Percentiles rank a stretch among this genome's conserved stretches.
These are phyloP conservation scores for Semibalanus balanoides DNA, from an alignment of 1,140 invertebrate species.

Conservation along the genomic window DNA sequence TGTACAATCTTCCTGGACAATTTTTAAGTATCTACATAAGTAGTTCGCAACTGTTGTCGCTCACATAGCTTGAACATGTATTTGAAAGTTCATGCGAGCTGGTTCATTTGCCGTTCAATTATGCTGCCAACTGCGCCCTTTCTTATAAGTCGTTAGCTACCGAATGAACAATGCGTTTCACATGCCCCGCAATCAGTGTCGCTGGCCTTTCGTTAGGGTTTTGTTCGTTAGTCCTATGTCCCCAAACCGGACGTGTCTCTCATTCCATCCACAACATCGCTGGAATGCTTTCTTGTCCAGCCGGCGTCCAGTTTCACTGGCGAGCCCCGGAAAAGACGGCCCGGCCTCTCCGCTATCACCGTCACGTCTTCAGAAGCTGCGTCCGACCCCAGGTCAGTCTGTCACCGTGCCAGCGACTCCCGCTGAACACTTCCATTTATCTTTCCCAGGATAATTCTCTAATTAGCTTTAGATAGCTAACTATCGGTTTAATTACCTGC, in stretches of 20 bases:
- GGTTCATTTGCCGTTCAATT: too few species aligned
- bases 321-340: not conserved
- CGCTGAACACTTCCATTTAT: not conserved
- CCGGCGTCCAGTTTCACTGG: not conserved
- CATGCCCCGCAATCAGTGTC: too few species aligned
- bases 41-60: too few species aligned
- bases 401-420: not conserved
- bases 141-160: too few species aligned
- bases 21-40: too few species aligned
- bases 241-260: not conserved
- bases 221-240: not conserved
- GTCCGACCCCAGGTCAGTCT: not conserved
- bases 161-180: too few species aligned
- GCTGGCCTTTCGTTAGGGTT: not conserved
- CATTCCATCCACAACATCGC: not conserved
- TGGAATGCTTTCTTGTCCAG: not conserved
- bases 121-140: too few species aligned
- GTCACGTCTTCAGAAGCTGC: not conserved
- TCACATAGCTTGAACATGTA: too few species aligned
- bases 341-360: not conserved
- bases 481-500: slow-evolving; percentile 2
- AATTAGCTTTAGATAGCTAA: not conserved
- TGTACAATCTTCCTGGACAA: too few species aligned
- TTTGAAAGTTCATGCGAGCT: too few species aligned
- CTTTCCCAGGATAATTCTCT: not conserved